Percentiles rank a stretch among this genome's conserved stretches.
Evolutionary conservation across 2,113 vertebrate genomes (phyloP).

Genomic region (Phalacrocorax aristotelis): DNA sequence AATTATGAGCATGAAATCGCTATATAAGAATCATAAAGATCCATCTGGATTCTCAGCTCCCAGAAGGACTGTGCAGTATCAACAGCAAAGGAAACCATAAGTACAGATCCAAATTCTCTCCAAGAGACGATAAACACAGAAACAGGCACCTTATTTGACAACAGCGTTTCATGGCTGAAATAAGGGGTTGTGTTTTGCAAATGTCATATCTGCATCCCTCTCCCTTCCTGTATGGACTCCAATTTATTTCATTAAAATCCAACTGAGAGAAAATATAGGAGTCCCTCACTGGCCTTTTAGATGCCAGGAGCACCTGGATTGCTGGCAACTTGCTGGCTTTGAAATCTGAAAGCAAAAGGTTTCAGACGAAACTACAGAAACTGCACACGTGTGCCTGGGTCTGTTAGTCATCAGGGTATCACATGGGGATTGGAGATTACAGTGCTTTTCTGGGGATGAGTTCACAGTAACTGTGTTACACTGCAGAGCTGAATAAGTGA

Average conservation of each 20-base stretch:
- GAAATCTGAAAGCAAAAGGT: constrained; percentile 2
- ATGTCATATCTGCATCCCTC: not conserved
- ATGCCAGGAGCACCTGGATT: constrained; percentile 4
- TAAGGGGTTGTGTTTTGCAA: not conserved
- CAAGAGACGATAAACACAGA: not conserved
- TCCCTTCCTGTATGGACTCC: not conserved
- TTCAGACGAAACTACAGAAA: not conserved
- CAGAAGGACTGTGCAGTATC: not conserved
- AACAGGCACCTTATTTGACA: not conserved
- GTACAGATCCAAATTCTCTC: not conserved
- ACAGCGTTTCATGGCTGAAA: not conserved
- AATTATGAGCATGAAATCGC: not conserved
- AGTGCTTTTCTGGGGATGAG: not conserved
- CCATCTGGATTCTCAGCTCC: not conserved
- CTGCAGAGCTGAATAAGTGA: not conserved
- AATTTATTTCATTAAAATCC: not conserved
- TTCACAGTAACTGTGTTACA: not conserved
- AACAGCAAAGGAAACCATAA: not conserved
- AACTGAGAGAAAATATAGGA: not conserved
- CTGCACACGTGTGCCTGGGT: not conserved
- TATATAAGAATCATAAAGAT: not conserved
- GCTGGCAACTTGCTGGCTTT: not conserved
- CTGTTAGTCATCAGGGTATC: not conserved
- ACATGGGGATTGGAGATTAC: not conserved
- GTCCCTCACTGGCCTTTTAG: not conserved